Conservation (phyloP, 2,113 vertebrate genomes). For the Pongo abelii region DNA sequence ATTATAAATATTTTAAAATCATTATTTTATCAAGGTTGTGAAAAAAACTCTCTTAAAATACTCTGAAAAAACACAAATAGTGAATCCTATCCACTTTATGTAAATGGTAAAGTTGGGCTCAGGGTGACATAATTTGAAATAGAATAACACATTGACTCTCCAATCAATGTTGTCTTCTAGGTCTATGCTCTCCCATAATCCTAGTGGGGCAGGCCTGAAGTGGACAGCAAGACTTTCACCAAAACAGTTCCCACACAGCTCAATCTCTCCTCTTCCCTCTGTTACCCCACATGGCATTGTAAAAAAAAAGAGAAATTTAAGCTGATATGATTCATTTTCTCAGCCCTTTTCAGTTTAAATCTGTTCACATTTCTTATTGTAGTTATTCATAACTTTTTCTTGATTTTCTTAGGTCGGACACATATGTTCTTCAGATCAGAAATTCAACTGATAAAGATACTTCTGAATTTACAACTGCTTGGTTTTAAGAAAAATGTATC, state of each 20-base stretch:
- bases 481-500: constrained; percentile 2
- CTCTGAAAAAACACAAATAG: not conserved
- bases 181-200: not conserved
- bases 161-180: not conserved
- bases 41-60: not conserved
- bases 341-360: constrained; percentile 2
- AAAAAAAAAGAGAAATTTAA: not conserved
- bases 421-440: not conserved
- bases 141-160: not conserved
- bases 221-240: not conserved
- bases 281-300: not conserved
- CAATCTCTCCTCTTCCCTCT: not conserved
- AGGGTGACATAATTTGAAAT: not conserved
- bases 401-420: constrained; percentile 30
- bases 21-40: constrained; percentile 13
- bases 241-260: not conserved
- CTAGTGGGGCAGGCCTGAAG: not conserved
- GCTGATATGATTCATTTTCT: not conserved
- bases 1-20: not conserved
- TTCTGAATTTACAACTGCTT: not conserved
- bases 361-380: not conserved
- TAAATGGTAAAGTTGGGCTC: not conserved
- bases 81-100: not conserved
- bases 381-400: constrained; percentile 39
- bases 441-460: constrained; percentile 7